Evolutionary conservation across 1,140 invertebrate species (phyloP).

Genomic region (Lethocerus indicus): DNA sequence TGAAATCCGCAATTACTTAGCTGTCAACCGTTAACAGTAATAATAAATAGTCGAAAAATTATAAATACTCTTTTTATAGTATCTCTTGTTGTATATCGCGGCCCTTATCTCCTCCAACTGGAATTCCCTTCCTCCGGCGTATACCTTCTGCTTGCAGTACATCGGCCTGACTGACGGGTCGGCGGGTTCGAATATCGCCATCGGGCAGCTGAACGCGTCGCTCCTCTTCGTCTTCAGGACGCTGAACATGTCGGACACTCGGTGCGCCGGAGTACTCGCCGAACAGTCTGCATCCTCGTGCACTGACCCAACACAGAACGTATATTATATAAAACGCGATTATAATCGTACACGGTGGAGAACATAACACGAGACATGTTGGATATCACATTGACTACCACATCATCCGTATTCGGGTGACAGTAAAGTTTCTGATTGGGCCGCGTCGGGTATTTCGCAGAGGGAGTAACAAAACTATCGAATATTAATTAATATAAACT

Average conservation of each 20-base stretch:
- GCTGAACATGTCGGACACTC: slow-evolving; percentile 8
- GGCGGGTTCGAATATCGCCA: slow-evolving; percentile 23
- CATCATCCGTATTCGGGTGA: no score
- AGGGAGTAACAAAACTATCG: no score
- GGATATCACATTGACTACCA: no score
- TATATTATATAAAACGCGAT: background rate
- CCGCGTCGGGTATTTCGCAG: no score
- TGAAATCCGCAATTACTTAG: no score
- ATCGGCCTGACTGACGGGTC: slow-evolving; percentile 21
- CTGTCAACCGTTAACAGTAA: no score
- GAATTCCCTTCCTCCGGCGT: slow-evolving; percentile 31
- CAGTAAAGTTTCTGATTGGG: no score
- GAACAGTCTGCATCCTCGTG: slow-evolving; percentile 4
- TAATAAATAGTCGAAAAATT: no score
- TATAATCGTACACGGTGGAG: background rate
- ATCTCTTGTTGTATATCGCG: slow-evolving; percentile 16
- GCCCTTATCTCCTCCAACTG: slow-evolving; percentile 35
- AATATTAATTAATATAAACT: no score
- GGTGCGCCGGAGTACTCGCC: background rate
- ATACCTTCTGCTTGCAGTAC: slow-evolving; percentile 20
- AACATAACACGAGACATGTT: background rate
- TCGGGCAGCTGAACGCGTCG: slow-evolving; percentile 16
- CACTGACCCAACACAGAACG: no score
- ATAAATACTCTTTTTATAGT: background rate
- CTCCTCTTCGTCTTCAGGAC: slow-evolving; percentile 16